These are phyloP conservation scores for Mercenaria mercenaria DNA, from an alignment of 1,140 invertebrate genomes.

Conservation along the genomic window DNA sequence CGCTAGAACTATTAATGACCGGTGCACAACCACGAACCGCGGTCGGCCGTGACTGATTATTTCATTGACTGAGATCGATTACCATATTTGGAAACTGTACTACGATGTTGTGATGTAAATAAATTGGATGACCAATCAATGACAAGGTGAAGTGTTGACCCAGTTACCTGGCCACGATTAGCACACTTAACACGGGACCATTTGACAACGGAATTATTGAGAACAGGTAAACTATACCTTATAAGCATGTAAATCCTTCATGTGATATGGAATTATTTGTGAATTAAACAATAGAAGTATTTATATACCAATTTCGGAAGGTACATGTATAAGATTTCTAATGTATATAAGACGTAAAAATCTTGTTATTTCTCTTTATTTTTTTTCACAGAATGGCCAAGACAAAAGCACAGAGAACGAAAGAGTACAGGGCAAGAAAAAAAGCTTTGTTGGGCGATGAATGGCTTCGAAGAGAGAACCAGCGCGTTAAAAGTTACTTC, in stretches of 20 bases:
- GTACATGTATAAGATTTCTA: not conserved
- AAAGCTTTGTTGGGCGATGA: conserved; percentile 40
- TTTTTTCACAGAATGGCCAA: conserved; percentile 35
- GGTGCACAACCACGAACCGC: too few relatives aligned
- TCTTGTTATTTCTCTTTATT: not conserved
- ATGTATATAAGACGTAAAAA: not conserved
- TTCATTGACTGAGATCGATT: too few relatives aligned
- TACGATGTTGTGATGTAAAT: too few relatives aligned
- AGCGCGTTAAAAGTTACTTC: conserved; percentile 14
- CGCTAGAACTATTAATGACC: too few relatives aligned
- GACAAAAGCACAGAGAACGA: conserved; percentile 19
- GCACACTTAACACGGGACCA: too few relatives aligned
- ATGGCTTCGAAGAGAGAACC: conserved; percentile 11
- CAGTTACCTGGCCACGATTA: too few relatives aligned
- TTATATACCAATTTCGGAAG: not conserved
- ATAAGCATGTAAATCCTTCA: not conserved
- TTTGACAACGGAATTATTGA: too few relatives aligned
- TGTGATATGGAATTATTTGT: not conserved
- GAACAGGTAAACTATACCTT: not conserved
- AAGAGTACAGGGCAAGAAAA: conserved; percentile 26
- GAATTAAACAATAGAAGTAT: not conserved
- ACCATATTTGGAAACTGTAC: too few relatives aligned
- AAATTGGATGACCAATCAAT: too few relatives aligned
- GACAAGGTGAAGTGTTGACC: too few relatives aligned
- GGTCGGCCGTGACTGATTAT: too few relatives aligned